These are phyloP conservation scores for Acleris laterana DNA, from an alignment of 2,888 invertebrate genomes.

Conservation along the genomic window DNA sequence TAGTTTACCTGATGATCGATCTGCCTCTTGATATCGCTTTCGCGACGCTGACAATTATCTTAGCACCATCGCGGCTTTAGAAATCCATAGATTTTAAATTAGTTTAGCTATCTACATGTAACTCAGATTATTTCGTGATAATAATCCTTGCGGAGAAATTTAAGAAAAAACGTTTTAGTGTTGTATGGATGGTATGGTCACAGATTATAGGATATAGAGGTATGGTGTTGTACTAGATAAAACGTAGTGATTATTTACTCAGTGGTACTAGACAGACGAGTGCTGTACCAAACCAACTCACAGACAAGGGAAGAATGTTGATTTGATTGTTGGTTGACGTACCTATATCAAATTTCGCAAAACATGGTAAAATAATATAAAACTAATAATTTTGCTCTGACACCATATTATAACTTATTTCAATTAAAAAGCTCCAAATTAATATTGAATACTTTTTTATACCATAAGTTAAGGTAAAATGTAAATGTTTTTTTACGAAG, in stretches of 20 bases:
- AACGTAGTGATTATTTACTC: too few relatives aligned
- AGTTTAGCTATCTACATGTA: background rate
- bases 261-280: too few relatives aligned
- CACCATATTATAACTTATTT: background rate
- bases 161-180: background rate
- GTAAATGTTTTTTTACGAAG: background rate
- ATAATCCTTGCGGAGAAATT: background rate
- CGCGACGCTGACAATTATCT: background rate
- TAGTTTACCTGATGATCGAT: conserved; percentile 14
- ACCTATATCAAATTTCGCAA: too few relatives aligned
- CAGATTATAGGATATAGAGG: too few relatives aligned
- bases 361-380: too few relatives aligned
- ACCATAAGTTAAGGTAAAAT: too few relatives aligned
- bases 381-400: too few relatives aligned
- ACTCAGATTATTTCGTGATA: background rate
- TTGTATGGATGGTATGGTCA: too few relatives aligned
- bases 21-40: background rate
- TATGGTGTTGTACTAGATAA: too few relatives aligned
- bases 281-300: too few relatives aligned
- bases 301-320: too few relatives aligned
- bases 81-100: background rate
- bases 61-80: background rate
- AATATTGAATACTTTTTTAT: background rate
- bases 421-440: background rate
- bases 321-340: too few relatives aligned